Base-by-base conservation (phyloP, 2,113 vertebrate genomes). In the Speoplatyrhinus poulsoni region DNA sequence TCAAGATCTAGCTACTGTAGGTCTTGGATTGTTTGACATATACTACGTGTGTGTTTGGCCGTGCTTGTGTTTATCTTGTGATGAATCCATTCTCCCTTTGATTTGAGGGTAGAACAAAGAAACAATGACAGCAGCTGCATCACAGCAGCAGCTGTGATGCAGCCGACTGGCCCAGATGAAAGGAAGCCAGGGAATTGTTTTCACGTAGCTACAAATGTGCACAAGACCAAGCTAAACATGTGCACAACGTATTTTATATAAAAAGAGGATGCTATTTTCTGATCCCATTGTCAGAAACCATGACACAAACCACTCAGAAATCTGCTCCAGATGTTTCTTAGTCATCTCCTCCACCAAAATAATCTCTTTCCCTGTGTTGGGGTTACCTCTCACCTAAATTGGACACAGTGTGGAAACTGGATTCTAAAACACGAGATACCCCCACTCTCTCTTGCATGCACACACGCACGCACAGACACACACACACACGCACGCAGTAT, bases 291-390 rank as follows among this genome's bases (percentile, higher is more conserved):
- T 67, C 17, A 50, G 6, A 8, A 32, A 17, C 46, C 15, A 56
- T 15, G 15, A 6, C 36, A 41, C 36, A 41, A 41, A 41, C 4
- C 36, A 41, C 36, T 41, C 36, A 41, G 7, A 26, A 26, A 26
- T 26, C 26, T 26, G 5, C 36, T 8, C 36, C 36, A 41, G 36
- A 41, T 41, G 36, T 26, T 26, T 26, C 26, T 26, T 26, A 50
- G 50, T 64, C n/a, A 60, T 60, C 56, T 71, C 67, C 65, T 57
- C 71, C 33, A 19, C 10, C 8, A n/a, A 13, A 69, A 63, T 57
- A 4, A 77, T 33, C 12, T 77, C 46, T 65, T 60, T 67, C 60
- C 52, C 55, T 65, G 48, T 12, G 53, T 56, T 57, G 50, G 19
- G 60, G 60, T 61, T 26, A 74, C 52, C 63, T 59, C 57, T 75